Percentiles rank a stretch among this genome's conserved stretches.
These are phyloP conservation scores for Eupithecia abbreviata DNA, from an alignment of 2,888 invertebrate genomes.

Conservation along the genomic window DNA sequence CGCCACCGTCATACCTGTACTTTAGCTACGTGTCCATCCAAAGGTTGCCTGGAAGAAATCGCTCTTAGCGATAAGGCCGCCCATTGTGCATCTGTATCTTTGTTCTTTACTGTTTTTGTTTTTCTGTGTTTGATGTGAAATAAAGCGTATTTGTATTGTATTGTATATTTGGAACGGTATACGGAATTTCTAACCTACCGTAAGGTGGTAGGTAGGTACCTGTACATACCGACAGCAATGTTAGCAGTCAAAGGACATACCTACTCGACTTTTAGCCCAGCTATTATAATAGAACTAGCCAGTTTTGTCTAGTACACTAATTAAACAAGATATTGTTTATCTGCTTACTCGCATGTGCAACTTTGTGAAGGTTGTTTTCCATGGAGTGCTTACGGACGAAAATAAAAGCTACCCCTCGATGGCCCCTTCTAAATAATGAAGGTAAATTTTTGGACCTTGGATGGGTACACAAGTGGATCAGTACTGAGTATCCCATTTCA, in stretches of 20 bases:
- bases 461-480: constrained; percentile 14
- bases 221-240: not conserved
- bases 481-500: constrained; percentile 20
- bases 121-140: no score
- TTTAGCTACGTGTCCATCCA: no score
- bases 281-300: not conserved
- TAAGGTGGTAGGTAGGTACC: not conserved
- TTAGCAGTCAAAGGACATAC: not conserved
- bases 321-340: constrained; percentile 8
- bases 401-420: constrained; percentile 17
- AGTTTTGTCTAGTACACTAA: not conserved
- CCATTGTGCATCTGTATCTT: no score
- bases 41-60: no score
- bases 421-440: constrained; percentile 15
- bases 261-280: not conserved
- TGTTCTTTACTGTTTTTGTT: no score
- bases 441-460: constrained; percentile 13
- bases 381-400: constrained; percentile 20
- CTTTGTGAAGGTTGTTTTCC: constrained; percentile 16
- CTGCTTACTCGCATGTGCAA: constrained; percentile 16
- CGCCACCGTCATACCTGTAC: no score
- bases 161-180: not conserved
- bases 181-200: not conserved
- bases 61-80: no score
- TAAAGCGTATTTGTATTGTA: no score